Evolutionary conservation across 2,888 invertebrate genomes (phyloP).

Genomic region (Copidosoma aretas): DNA sequence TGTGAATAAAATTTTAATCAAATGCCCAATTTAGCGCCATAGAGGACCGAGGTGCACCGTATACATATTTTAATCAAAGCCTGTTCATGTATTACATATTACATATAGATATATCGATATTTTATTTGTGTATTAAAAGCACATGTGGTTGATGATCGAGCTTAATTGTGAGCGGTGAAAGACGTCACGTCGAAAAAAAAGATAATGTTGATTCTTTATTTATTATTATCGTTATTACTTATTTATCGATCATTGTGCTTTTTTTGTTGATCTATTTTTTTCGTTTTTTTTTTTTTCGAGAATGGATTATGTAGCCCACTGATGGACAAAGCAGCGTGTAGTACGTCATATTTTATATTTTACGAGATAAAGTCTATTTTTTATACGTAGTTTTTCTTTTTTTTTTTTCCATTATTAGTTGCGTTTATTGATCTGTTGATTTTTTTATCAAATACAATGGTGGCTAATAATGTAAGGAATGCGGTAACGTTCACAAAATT

Average conservation of each 20-base stretch:
- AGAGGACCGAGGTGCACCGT: too few species aligned
- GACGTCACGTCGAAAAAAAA: too few species aligned
- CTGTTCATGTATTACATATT: too few species aligned
- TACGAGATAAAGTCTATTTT: conserved; percentile 13
- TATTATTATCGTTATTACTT: conserved; percentile 17
- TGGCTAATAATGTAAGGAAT: neutral
- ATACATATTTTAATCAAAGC: too few species aligned
- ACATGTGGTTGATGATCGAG: too few species aligned
- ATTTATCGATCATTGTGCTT: neutral
- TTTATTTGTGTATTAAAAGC: too few species aligned
- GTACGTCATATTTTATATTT: conserved; percentile 12
- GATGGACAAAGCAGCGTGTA: neutral
- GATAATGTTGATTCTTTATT: conserved; percentile 1
- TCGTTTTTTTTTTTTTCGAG: conserved; percentile 7
- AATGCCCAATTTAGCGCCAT: too few species aligned
- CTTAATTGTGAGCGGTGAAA: too few species aligned
- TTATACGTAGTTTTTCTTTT: conserved; percentile 1
- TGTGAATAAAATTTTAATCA: too few species aligned
- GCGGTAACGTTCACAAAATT: conserved; percentile 25
- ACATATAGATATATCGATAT: too few species aligned
- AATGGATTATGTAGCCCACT: conserved; percentile 19
- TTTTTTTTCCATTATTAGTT: neutral
- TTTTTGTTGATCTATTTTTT: conserved; percentile 22
- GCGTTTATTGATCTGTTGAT: neutral
- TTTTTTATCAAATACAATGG: neutral